Evolutionary conservation across 2,113 vertebrate genomes (phyloP), one percentile per base, ranked within the genome.

Genomic region (Xiphophorus couchianus): DNA sequence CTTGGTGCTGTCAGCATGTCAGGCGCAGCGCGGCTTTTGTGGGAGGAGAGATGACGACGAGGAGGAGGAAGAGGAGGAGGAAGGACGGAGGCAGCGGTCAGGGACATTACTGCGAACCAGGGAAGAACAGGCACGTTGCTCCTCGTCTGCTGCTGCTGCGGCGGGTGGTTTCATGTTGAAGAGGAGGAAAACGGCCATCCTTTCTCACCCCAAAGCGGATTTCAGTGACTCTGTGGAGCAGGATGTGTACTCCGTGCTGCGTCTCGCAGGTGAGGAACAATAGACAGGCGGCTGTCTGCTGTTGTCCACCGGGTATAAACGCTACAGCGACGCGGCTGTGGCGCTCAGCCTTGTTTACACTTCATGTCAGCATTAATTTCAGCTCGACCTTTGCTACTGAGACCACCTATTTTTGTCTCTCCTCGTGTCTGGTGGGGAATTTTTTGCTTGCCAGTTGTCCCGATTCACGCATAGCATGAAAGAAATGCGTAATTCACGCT

Each of bases 241-340:
- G 77, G 6, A 94, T 94, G 94, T 94, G 92, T 27, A 82, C 71
- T 0, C 92, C 84, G 74, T 94, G 93, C 62, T 95, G 94, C 73
- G 12, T 94, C n/a, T 77, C 92, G 61, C 94, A 95, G 94, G 94
- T 95, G 74, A 94, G 94, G 17, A 91, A 76, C 72, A 65, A 33
- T 19, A 39, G 0, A 2, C 31, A 4, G n/a, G 4, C 44, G n/a
- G 37, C 61, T 66, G 44, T 67, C 31, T 42, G 29, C 12, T 75
- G 58, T 37, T 44, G 33, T 68, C 62, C 14, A 8, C 1, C 25
- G 58, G 58, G 1, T 51, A 25, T 19, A 3, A 58, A 62, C 61
- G 73, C 2, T 5, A 48, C 74, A 70, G 13, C 74, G 37, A 62
- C 17, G 3, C 67, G 39, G 6, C 44, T 48, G 44, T 5, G 44